Base-by-base conservation (phyloP, 2,888 invertebrate genomes). In the Drosophila paramelanica region DNA sequence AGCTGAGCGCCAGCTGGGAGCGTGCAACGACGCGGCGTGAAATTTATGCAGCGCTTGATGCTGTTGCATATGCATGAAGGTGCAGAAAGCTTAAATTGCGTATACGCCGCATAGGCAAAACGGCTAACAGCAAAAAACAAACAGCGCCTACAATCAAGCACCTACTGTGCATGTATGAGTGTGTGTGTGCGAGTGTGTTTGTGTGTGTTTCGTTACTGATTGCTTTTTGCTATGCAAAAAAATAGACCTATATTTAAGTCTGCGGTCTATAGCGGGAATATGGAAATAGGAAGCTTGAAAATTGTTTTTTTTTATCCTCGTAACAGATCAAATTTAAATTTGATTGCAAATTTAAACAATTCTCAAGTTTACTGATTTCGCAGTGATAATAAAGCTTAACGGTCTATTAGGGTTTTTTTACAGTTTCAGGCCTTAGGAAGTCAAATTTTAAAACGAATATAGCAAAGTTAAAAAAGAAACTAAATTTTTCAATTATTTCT, bases 1-100 rank as follows among this genome's bases (percentile, higher is more conserved):
- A 62, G 38, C 69, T 53, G 17, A 59, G 61, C 60, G 56, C 41
- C 41, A 53, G 46, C 68, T 42, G 56, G 69, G 79, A 57, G 45
- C 38, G 57, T 43, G 56, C 47, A 66, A 47, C 68, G 58, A 68
- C 36, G 49, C 52, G 71, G 73, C 79, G 77, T 75, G 73, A 88
- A 85, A 85, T 88, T 89, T 85, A 85, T 89, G 85, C 89, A 77
- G 62, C 85, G 59, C 66, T 80, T 65, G 72, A 75, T 69, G 76
- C 83, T 82, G 86, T 88, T 82, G 81, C 86, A 82, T 88, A 88
- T 82, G 88, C 76, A 82, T 82, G 72, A 61, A 58, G 46, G 36
- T 20, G 56, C 41, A 52, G 36, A 50, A 39, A 23, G 23, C 20
- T 51, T 46, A 60, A 47, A 67, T 67, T 72, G 74, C 74, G 71